phyloP scores from a whole-genome alignment of 2,888 invertebrate genomes.

The Nomada lathburiana region DNA sequence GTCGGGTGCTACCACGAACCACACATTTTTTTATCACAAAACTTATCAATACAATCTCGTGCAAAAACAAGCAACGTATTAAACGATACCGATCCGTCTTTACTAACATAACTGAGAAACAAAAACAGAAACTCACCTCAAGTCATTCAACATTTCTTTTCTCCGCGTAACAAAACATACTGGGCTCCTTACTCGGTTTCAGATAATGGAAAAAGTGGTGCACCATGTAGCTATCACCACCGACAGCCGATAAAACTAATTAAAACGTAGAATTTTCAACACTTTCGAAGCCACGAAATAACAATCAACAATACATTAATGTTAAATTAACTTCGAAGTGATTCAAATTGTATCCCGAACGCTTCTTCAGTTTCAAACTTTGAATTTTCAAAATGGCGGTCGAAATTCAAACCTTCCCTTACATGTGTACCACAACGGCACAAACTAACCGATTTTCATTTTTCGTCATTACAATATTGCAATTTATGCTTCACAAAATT shows the following conservation, averaged over 20 bases:
- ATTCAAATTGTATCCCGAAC: background rate
- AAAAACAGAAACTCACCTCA: slow-evolving; percentile 46
- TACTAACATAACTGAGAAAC: slow-evolving; percentile 39
- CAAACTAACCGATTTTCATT: no score
- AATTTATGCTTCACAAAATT: background rate
- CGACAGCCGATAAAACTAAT: background rate
- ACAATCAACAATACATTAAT: background rate
- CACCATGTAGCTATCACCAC: background rate
- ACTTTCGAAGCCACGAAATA: background rate
- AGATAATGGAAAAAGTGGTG: background rate
- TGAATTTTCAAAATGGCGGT: background rate
- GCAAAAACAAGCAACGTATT: slow-evolving; percentile 50
- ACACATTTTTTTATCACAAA: slow-evolving; percentile 31
- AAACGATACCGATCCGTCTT: slow-evolving; percentile 50
- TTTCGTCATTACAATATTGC: background rate
- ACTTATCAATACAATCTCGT: slow-evolving; percentile 42
- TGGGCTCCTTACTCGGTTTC: slow-evolving; percentile 6
- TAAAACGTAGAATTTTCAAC: background rate
- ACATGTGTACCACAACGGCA: background rate
- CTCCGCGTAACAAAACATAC: slow-evolving; percentile 20
- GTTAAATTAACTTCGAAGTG: background rate
- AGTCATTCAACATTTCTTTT: slow-evolving; percentile 24
- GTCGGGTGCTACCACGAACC: slow-evolving; percentile 24
- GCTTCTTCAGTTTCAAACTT: slow-evolving; percentile 1
- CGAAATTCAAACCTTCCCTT: slow-evolving; percentile 2